A percentile compares a stretch with the other conserved stretches of the same genome.
Conservation (phyloP, 2,797 vertebrate species). For the Alcedo atthis region DNA sequence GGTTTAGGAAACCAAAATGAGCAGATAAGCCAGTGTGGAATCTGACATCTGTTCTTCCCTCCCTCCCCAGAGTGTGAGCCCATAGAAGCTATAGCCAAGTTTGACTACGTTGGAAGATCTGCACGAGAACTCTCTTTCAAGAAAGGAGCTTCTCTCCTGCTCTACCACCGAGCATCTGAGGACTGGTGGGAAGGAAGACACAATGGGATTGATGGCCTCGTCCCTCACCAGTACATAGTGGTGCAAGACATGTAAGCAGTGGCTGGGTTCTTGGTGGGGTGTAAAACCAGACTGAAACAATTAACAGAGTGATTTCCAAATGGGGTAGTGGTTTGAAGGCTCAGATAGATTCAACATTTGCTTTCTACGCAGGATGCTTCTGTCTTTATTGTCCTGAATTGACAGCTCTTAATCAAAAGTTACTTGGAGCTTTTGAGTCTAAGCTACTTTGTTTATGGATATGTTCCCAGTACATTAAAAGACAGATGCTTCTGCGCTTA, state of each 20-base stretch:
- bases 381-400: not conserved
- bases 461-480: not conserved
- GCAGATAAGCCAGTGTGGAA: not conserved
- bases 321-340: not conserved
- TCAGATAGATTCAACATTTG: not conserved
- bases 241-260: conserved; percentile 97
- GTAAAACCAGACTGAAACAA: not conserved
- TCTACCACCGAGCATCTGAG: conserved; percentile 95
- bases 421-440: not conserved
- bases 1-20: not conserved
- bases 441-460: not conserved
- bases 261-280: not conserved
- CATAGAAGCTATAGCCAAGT: conserved; percentile 98
- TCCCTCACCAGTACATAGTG: conserved; percentile 98
- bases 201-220: conserved; percentile 95
- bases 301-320: not conserved
- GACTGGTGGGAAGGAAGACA: conserved; percentile 99
- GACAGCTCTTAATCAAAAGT: not conserved
- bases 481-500: not conserved
- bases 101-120: conserved; percentile 94
- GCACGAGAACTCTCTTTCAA: conserved; percentile 97
- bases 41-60: not conserved
- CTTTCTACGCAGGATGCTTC: not conserved
- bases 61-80: conserved; percentile 90
- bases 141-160: conserved; percentile 96